phyloP scores from a whole-genome alignment of 2,888 invertebrate genomes.

The Lymantria dispar region DNA sequence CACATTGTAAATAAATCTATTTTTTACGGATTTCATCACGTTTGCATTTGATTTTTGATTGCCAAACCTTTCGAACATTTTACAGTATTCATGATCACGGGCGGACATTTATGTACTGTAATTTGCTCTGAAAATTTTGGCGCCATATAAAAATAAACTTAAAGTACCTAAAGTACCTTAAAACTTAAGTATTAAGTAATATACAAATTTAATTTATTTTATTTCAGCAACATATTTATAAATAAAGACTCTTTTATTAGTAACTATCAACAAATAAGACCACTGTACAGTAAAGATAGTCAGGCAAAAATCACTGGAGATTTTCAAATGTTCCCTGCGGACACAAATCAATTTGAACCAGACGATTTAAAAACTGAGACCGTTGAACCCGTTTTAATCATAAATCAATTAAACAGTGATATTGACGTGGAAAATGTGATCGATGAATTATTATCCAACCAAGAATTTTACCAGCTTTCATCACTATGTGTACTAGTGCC shows the following conservation, averaged over 20 bases:
- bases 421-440: constrained; percentile 29
- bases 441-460: constrained; percentile 28
- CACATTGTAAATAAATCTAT: too few relatives aligned
- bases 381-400: constrained; percentile 15
- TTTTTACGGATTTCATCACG: too few relatives aligned
- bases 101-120: too few relatives aligned
- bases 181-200: too few relatives aligned
- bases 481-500: constrained; percentile 45
- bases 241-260: neutral
- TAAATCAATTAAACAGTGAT: constrained; percentile 30
- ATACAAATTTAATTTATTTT: neutral
- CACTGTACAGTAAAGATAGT: neutral
- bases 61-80: too few relatives aligned
- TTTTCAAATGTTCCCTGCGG: neutral
- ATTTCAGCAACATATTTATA: neutral
- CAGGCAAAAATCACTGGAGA: neutral
- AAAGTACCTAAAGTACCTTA: too few relatives aligned
- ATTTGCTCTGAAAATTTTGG: too few relatives aligned
- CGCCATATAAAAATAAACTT: too few relatives aligned
- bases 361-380: neutral
- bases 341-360: neutral
- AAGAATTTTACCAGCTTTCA: constrained; percentile 26
- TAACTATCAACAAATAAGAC: neutral
- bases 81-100: too few relatives aligned
- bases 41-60: too few relatives aligned